These are phyloP conservation scores for Mamestra configurata DNA, from an alignment of 1,140 invertebrate genomes.

Conservation along the genomic window DNA sequence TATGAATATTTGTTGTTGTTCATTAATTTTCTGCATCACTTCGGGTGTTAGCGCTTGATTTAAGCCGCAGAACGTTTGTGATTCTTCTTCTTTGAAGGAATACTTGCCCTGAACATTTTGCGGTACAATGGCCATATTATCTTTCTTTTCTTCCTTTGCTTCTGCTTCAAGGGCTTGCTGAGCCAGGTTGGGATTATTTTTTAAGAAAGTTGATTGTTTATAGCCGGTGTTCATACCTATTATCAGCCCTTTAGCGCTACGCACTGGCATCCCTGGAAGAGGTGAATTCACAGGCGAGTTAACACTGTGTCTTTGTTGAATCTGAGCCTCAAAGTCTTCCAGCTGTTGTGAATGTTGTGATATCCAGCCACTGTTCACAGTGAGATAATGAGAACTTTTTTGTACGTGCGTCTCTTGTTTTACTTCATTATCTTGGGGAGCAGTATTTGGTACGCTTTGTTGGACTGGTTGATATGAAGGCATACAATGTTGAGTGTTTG, in stretches of 20 bases:
- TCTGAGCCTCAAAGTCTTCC: slow-evolving; percentile 68
- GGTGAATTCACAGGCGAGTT: slow-evolving; percentile 62
- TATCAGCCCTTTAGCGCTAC: slow-evolving; percentile 88
- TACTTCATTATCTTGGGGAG: slow-evolving; percentile 68
- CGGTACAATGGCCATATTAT: slow-evolving; percentile 56
- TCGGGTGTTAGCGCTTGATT: slow-evolving; percentile 86
- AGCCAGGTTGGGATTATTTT: slow-evolving; percentile 65
- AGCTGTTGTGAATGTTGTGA: slow-evolving; percentile 70
- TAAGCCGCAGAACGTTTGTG: slow-evolving; percentile 82
- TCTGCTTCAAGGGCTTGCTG: slow-evolving; percentile 69
- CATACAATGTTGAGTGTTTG: slow-evolving; percentile 60
- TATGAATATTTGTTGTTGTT: slow-evolving; percentile 89
- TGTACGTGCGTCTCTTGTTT: slow-evolving; percentile 80
- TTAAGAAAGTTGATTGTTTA: slow-evolving; percentile 71
- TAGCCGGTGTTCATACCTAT: slow-evolving; percentile 87
- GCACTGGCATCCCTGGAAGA: slow-evolving; percentile 81
- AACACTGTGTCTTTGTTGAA: slow-evolving; percentile 63
- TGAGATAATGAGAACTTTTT: slow-evolving; percentile 82
- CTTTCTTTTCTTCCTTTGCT: slow-evolving; percentile 77
- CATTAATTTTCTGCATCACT: slow-evolving; percentile 89
- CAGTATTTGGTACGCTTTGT: slow-evolving; percentile 68
- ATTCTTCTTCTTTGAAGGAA: slow-evolving; percentile 75
- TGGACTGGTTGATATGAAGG: slow-evolving; percentile 61
- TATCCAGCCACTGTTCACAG: slow-evolving; percentile 84
- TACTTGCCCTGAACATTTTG: slow-evolving; percentile 59